A percentile compares a stretch with the other conserved stretches of the same genome.
Conservation (phyloP, 2,888 invertebrate species). For the Tipula helvola region DNA sequence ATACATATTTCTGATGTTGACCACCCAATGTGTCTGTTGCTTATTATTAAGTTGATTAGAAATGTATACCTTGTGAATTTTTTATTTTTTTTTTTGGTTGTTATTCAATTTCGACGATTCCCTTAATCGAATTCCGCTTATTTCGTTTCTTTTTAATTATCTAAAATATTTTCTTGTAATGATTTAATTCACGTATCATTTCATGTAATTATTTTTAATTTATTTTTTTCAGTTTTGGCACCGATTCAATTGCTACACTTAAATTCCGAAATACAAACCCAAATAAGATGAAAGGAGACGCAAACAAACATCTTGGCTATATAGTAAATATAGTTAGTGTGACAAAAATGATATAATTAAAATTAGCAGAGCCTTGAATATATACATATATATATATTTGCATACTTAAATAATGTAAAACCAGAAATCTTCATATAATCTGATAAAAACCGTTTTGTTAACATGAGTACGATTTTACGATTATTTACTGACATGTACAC, state of each 20-base stretch:
- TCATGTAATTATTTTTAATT: neutral
- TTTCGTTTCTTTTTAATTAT: neutral
- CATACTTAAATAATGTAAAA: neutral
- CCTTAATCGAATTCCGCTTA: neutral
- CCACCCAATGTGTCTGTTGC: neutral
- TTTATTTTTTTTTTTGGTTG: neutral
- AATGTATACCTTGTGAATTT: neutral
- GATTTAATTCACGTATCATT: neutral
- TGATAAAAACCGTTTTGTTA: neutral
- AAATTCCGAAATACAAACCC: neutral
- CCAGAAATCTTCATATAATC: neutral
- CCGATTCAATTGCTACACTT: neutral
- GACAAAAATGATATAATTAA: neutral
- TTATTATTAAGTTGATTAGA: neutral
- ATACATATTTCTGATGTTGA: neutral
- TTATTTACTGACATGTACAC: neutral
- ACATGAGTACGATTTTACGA: neutral
- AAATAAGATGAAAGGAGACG: neutral
- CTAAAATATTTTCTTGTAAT: neutral
- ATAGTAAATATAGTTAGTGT: neutral
- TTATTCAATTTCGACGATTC: neutral
- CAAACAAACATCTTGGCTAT: neutral
- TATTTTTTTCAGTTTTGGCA: neutral
- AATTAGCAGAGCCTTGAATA: neutral
- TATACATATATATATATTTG: too few relatives aligned